Conservation (phyloP, 2,888 invertebrate genomes). For the Drosophila acutilabella region DNA sequence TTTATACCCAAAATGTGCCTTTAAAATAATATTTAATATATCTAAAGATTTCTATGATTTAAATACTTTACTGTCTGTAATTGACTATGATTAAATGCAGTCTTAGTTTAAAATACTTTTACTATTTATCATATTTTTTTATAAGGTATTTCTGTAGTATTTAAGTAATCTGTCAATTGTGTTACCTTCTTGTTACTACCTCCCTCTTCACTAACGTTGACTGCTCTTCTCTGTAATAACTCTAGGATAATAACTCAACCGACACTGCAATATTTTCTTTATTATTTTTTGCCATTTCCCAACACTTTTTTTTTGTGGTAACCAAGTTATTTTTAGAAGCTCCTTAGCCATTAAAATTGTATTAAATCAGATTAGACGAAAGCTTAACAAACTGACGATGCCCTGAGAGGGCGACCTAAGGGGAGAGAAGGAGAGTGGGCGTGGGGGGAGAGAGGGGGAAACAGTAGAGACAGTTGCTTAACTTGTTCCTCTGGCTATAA, state of each 20-base stretch:
- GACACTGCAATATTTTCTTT: neutral
- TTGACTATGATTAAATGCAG: too few relatives aligned
- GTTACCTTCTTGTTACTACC: too few relatives aligned
- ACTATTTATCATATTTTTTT: too few relatives aligned
- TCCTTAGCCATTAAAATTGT: constrained; percentile 38
- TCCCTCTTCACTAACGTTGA: too few relatives aligned
- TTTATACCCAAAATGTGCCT: too few relatives aligned
- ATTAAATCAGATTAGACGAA: constrained; percentile 43
- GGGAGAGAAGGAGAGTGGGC: neutral
- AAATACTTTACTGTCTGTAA: too few relatives aligned
- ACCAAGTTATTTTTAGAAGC: constrained; percentile 29
- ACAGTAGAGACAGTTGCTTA: constrained; percentile 26
- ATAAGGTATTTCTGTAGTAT: too few relatives aligned
- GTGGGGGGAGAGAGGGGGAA: neutral
- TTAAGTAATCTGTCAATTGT: too few relatives aligned
- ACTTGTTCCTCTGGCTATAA: constrained; percentile 14
- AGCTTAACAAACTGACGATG: constrained; percentile 36
- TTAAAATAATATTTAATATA: too few relatives aligned
- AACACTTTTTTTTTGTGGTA: constrained; percentile 20
- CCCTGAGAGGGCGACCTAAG: neutral
- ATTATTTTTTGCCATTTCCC: neutral
- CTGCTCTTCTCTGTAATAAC: too few relatives aligned
- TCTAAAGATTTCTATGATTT: too few relatives aligned
- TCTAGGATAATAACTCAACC: neutral
- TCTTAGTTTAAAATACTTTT: too few relatives aligned